Evolutionary conservation across 2,797 vertebrate genomes (phyloP), one percentile per base, ranked within the genome.

Genomic region (Huso huso): DNA sequence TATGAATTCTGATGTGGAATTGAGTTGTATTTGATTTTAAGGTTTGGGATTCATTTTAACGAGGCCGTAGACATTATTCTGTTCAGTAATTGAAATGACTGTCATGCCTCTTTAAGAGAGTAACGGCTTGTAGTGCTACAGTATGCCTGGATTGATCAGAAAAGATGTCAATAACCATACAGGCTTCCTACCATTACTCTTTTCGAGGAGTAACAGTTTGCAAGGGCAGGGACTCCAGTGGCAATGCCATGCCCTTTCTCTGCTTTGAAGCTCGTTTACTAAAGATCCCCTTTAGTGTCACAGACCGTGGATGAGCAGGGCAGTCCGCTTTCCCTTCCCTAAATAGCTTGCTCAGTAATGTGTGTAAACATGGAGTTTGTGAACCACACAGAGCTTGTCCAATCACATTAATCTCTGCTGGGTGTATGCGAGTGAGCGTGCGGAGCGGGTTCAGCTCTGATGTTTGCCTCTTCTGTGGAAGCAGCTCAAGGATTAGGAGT

Each of bases 401-500:
- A 53, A 12, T 53, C 11, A 12, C 8, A 53, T 53, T 2, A 53
- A 2, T 8, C 51, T 2, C 8, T 53, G 3, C 3, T 8, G 51
- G 79, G 23, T 68, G 62, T 50, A 61, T 61, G 51, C 49, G 52
- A 53, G 62, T 57, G 64, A 64, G 62, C 11, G 62, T 62, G 48
- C 51, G 62, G 66, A 69, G 51, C 13, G 5, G 65, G 59, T 69
- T 13, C 49, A 61, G 64, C 66, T 10, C 48, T 69, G 67, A 67
- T 69, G 69, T 77, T 66, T 75, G 62, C 71, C 66, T 67, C 61
- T 71, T 55, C 13, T 50, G 63, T 10, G 10, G 7, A 13, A 62
- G 15, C 64, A 72, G 48, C 67, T 49, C 65, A 15, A 61, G 49
- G 69, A 82, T 83, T 76, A 78, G 75, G 66, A 63, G n/a, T 72